Evolutionary conservation across 2,113 vertebrate species (phyloP), one percentile per base, ranked within the genome.

Genomic region (Lynx canadensis): DNA sequence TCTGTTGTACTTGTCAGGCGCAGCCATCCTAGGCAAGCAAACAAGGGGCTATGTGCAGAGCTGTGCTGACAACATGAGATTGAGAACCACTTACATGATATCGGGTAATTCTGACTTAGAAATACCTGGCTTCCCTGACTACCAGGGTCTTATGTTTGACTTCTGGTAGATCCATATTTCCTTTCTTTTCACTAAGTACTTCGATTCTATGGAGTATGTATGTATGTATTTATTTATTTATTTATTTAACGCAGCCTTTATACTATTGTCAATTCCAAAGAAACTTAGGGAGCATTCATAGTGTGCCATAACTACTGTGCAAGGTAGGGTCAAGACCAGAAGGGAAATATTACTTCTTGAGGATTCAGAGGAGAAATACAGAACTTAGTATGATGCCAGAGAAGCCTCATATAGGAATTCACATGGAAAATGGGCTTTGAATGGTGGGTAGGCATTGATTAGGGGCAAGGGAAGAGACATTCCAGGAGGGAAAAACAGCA

Each of bases 181-280:
- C 36, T 93, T 96, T 92, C 38, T 33, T 66, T 68, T 83, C 69
- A 73, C 16, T 68, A 5, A 78, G 71, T 91, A 50, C 38, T 94
- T 84, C 52, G 5, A 71, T 15, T 13, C 19, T 68, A 0, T 66
- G 41, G 13, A 80, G 12, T 36, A n/a, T n/a, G n/a, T n/a, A n/a
- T n/a, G n/a, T n/a, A n/a, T n/a, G n/a, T 48, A 38, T n/a, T 85
- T 74, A 45, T 65, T 55, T 82, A n/a, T 81, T 57, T 76, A 27
- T 7, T 12, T 74, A 57, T n/a, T 55, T 4, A 73, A 60, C 23
- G 25, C 16, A 89, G 4, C 21, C 27, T 89, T 89, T 86, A 66
- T 71, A 41, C 36, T 89, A 41, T 29, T 21, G 1, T 45, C 63
- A 19, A 13, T 78, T 92, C 74, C 82, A 84, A 50, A 91, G 38